Conservation (phyloP, 2,113 vertebrate genomes). For the Microcebus murinus region DNA sequence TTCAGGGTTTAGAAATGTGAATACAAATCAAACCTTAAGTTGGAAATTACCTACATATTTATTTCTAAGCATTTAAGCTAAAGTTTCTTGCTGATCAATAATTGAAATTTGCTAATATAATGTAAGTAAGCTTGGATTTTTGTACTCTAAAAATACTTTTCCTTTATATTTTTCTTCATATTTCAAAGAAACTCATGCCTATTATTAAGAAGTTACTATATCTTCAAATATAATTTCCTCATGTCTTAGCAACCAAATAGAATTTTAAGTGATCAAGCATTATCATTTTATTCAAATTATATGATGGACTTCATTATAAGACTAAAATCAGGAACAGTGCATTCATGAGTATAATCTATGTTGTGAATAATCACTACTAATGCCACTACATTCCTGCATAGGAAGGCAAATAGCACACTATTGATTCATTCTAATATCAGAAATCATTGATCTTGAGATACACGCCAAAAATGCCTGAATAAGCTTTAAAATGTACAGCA, state of each 20-base stretch:
- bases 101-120: conserved; percentile 26
- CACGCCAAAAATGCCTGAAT: neutral
- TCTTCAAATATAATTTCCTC: neutral
- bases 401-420: neutral
- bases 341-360: neutral
- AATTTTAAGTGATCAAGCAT: conserved; percentile 38
- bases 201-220: neutral
- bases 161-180: conserved; percentile 27
- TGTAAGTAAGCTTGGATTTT: neutral
- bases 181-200: neutral
- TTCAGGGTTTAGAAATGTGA: conserved; percentile 27
- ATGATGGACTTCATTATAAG: neutral
- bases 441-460: conserved; percentile 1
- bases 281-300: conserved; percentile 51
- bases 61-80: conserved; percentile 20
- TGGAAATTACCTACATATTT: neutral
- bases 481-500: neutral
- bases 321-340: conserved; percentile 27
- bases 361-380: conserved; percentile 14
- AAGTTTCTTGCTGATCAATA: conserved; percentile 31
- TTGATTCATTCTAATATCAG: conserved; percentile 8
- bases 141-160: conserved; percentile 29
- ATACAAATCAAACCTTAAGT: conserved; percentile 33
- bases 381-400: neutral
- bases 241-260: conserved; percentile 24